These are phyloP conservation scores for Plecturocebus donacophilus DNA, from an alignment of 2,113 vertebrate species.

Conservation along the genomic window DNA sequence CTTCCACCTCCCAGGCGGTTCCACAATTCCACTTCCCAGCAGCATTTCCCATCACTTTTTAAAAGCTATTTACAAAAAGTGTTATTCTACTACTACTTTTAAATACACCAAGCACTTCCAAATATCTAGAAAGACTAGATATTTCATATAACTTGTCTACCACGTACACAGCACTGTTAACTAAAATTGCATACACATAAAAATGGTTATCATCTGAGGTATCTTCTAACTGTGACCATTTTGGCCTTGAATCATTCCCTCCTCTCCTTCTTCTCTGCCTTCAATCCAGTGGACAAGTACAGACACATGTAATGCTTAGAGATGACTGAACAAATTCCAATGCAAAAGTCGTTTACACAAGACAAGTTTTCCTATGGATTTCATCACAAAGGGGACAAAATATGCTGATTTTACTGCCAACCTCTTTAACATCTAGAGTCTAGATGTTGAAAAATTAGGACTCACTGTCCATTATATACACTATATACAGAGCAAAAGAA, in stretches of 20 bases:
- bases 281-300: constrained; percentile 30
- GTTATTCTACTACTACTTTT: background rate
- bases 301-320: too few species aligned
- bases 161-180: too few species aligned
- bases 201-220: too few species aligned
- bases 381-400: constrained; percentile 30
- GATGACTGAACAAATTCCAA: too few species aligned
- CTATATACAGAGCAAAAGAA: background rate
- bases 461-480: background rate
- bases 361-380: background rate
- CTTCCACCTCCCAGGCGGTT: too few species aligned
- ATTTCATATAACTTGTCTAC: too few species aligned
- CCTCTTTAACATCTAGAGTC: constrained; percentile 46
- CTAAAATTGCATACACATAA: too few species aligned
- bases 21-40: too few species aligned
- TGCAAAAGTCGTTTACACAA: too few species aligned
- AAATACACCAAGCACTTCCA: background rate
- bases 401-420: constrained; percentile 39
- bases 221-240: background rate
- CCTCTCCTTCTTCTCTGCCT: background rate
- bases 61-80: constrained; percentile 29
- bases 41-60: background rate
- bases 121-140: too few species aligned
- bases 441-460: constrained; percentile 45
- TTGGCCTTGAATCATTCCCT: background rate